Evolutionary conservation across 2,797 vertebrate genomes (phyloP), one percentile per base, ranked within the genome.

Genomic region (Micromesistius poutassou): DNA sequence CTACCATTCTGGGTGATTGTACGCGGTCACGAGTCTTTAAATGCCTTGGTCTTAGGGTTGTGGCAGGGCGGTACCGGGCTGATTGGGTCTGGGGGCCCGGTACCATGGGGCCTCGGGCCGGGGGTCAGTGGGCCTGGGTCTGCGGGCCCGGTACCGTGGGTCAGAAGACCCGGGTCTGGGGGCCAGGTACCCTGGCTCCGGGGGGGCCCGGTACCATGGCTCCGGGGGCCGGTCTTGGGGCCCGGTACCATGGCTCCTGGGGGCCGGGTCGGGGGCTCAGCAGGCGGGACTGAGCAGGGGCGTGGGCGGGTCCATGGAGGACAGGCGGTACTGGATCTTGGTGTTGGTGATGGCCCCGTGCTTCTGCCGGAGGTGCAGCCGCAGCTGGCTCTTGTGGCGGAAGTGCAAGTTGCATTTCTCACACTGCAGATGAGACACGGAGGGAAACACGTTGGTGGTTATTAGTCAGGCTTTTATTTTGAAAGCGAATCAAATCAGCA

Each of bases 361-460:
- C 90, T 99, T 99, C 94, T 99, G 98, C 84, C 98, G 96, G 5
- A 99, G 93, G 83, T 99, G 98, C 82, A 99, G 92, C 86, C 98
- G 94, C 30, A 99, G 95, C 89, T 99, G 98, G 89, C 98, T 99
- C 93, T 99, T 99, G 95, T 99, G 98, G 87, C 98, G 97, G 91
- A 99, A 99, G 93, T 99, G 97, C 92, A 99, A 91, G 92, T 99
- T 99, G 94, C 98, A 99, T 94, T 99, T 99, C 94, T 99, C 98
- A 91, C 98, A 99, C 98, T 99, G 90, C 16, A 80, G 81, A 25
- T 2, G 42, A 25, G 1, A 79, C 76, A 0, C 68, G 75, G 19
- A 77, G 1, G 30, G 30, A 79, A 22, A 19, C 1, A 50, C 19
- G 19, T 1, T 22, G 46, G 19, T 1, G 46, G 14, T 50, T 50